Evolutionary conservation across 2,888 invertebrate genomes (phyloP).

Genomic region (Vannuccia rotundouncinata): DNA sequence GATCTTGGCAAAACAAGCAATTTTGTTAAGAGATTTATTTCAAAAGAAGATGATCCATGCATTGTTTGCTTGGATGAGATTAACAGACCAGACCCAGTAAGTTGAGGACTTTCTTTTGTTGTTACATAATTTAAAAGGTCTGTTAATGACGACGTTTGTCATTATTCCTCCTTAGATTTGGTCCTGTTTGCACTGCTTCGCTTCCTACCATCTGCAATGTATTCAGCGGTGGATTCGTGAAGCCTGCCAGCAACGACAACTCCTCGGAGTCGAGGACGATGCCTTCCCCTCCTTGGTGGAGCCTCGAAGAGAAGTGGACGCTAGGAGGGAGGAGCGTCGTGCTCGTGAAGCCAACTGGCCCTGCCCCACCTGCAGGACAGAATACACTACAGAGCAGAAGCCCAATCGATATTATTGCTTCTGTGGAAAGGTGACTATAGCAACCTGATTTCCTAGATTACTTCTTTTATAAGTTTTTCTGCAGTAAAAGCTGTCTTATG

Average conservation of each 20-base stretch:
- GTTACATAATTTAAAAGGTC: too few relatives aligned
- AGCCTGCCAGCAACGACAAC: not conserved
- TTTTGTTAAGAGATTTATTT: not conserved
- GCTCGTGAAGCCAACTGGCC: slow-evolving; percentile 32
- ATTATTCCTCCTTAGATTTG: too few relatives aligned
- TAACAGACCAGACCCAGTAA: slow-evolving; percentile 28
- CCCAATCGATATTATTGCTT: slow-evolving; percentile 76
- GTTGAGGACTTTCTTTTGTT: too few relatives aligned
- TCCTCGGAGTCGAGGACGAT: not conserved
- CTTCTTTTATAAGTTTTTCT: not conserved
- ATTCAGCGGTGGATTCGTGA: slow-evolving; percentile 78
- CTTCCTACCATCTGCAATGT: slow-evolving; percentile 77
- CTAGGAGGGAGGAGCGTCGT: not conserved
- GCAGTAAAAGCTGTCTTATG: not conserved
- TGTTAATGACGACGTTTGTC: too few relatives aligned
- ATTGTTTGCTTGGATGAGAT: slow-evolving; percentile 33
- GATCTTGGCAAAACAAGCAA: not conserved
- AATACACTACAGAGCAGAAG: slow-evolving; percentile 64
- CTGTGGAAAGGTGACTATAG: slow-evolving; percentile 66
- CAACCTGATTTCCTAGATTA: not conserved
- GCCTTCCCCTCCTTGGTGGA: slow-evolving; percentile 13
- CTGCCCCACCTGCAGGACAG: slow-evolving; percentile 69
- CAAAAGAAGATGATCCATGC: slow-evolving; percentile 32
- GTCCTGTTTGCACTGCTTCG: slow-evolving; percentile 75
- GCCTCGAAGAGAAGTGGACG: slow-evolving; percentile 63